Evolutionary conservation across 2,113 vertebrate genomes (phyloP), one percentile per base, ranked within the genome.

Genomic region (Butorides virescens): DNA sequence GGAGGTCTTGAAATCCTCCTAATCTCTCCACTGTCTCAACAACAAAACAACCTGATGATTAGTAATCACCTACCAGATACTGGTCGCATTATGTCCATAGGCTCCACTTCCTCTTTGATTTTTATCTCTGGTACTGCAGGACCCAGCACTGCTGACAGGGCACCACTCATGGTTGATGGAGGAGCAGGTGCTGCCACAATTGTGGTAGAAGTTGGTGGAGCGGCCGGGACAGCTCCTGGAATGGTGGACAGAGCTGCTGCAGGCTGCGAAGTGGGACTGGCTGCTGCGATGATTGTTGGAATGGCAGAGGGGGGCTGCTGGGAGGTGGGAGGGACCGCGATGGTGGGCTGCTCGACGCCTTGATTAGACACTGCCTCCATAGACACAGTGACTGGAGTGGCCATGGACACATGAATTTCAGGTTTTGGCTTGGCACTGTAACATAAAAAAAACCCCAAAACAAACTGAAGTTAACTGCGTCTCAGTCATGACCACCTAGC

Each of bases 41-140:
- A 58, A 4, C 17, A 44, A 9, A 58, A 4, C 32, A 62, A 15
- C 27, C 13, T 49, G 27, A 20, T 18, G 56, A n/a, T 50, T 66
- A 52, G 46, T 55, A 46, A 7, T 26, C 65, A 96, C 97, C 73
- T 97, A 99, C 98, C 98, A 68, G 98, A 98, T 17, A 98, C 98
- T 0, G 98, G 98, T 13, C 98, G 95, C 94, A 97, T 96, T 88
- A 98, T 98, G 80, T 99, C 99, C 98, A 99, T 98, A 6, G 98
- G 97, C 93, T 99, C 99, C 44, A 95, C 97, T 86, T 99, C 99
- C 92, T 99, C 99, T 82, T 99, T 99, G 74, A 99, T 98, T 97
- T 99, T 99, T 76, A 99, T 95, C 61, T 99, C 99, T 1, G 99
- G 97, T 30, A 98, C 98, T 7, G 98, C 80, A 20, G 99, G 98